Evolutionary conservation across 1,140 invertebrate genomes (phyloP).

Genomic region (Musca domestica): DNA sequence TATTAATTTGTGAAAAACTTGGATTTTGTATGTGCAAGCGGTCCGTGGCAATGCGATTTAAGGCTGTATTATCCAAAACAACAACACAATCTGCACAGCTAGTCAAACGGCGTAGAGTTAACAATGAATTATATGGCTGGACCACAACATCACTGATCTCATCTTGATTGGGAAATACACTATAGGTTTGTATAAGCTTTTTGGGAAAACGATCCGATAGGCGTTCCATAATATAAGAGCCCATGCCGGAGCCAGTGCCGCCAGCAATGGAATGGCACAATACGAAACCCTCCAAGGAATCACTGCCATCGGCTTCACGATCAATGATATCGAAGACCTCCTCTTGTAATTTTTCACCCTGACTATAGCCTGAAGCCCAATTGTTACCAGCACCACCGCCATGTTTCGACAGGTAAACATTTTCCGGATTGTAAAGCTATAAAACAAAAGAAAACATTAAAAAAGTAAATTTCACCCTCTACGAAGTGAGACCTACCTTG

Average conservation of each 20-base stretch:
- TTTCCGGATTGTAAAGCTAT: constrained; percentile 97
- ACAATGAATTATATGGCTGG: constrained; percentile 96
- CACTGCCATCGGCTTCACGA: constrained; percentile 98
- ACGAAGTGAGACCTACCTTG: constrained; percentile 62
- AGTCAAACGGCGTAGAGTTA: constrained; percentile 94
- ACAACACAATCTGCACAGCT: constrained; percentile 97
- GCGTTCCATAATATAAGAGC: constrained; percentile 91
- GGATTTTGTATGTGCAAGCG: constrained; percentile 91
- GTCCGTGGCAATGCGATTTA: constrained; percentile 94
- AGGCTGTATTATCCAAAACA: constrained; percentile 94
- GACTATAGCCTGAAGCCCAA: constrained; percentile 95
- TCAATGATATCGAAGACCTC: constrained; percentile 99
- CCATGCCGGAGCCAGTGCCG: constrained; percentile 97
- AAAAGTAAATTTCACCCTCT: not conserved
- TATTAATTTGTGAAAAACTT: constrained; percentile 96
- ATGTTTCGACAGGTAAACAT: constrained; percentile 96
- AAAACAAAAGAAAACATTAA: constrained; percentile 32
- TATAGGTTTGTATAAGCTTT: constrained; percentile 97
- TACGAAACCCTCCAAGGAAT: constrained; percentile 98
- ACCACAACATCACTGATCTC: constrained; percentile 99
- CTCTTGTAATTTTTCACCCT: constrained; percentile 91
- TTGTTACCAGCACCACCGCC: constrained; percentile 99
- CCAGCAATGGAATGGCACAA: constrained; percentile 98
- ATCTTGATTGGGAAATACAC: constrained; percentile 98
- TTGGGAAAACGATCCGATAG: constrained; percentile 96